Conservation (phyloP, 2,888 invertebrate species). For the Chorisops tibialis region DNA sequence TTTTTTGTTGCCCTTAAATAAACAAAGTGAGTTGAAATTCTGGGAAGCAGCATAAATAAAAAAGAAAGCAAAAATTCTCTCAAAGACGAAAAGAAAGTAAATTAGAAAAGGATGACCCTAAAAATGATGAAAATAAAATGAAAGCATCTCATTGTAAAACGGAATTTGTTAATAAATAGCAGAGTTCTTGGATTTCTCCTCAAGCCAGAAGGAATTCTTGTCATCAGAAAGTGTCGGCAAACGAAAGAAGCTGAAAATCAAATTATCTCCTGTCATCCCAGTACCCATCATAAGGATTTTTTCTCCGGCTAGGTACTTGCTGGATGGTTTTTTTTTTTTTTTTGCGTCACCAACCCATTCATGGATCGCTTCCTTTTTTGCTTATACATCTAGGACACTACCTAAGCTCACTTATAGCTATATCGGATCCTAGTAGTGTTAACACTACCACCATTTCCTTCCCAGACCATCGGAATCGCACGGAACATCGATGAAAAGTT, state of each 20-base stretch:
- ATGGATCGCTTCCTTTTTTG: not conserved
- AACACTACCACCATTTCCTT: no score
- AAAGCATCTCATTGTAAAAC: conserved; percentile 3
- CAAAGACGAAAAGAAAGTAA: conserved; percentile 8
- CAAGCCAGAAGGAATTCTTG: not conserved
- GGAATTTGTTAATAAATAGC: conserved; percentile 7
- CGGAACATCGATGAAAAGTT: conserved; percentile 3
- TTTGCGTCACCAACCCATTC: conserved; percentile 13
- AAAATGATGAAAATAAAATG: not conserved
- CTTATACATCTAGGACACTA: not conserved
- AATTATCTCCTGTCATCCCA: conserved; percentile 20
- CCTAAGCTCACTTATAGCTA: not conserved
- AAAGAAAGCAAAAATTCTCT: not conserved
- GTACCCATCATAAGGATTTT: not conserved
- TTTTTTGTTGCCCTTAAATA: no score
- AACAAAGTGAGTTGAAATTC: not conserved
- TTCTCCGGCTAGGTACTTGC: not conserved
- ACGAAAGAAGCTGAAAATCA: conserved; percentile 9
- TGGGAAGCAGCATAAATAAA: not conserved
- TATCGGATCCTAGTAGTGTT: not conserved
- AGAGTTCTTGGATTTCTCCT: conserved; percentile 1
- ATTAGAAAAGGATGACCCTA: conserved; percentile 16
- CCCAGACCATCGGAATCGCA: not conserved
- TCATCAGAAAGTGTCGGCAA: not conserved
- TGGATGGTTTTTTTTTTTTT: not conserved